phyloP scores from a whole-genome alignment of 2,888 invertebrate genomes.

The Caenorhabditis uteleia region DNA sequence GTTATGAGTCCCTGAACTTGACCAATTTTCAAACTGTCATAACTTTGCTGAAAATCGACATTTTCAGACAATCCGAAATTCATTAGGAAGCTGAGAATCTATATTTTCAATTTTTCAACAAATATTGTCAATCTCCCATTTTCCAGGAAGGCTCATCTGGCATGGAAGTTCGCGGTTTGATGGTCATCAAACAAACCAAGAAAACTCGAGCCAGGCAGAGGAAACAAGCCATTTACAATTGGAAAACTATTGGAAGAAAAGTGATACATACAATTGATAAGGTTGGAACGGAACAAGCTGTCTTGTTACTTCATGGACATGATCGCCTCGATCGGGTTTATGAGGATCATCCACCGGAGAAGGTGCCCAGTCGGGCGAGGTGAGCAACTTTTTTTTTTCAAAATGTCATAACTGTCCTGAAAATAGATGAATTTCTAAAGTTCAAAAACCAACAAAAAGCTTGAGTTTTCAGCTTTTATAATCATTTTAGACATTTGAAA shows the following conservation, averaged over 20 bases:
- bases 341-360: conserved; percentile 36
- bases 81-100: background rate
- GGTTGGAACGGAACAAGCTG: conserved; percentile 62
- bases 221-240: conserved; percentile 92
- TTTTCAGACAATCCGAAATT: too few relatives aligned
- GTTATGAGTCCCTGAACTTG: too few relatives aligned
- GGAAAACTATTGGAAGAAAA: conserved; percentile 81
- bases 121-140: background rate
- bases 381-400: too few relatives aligned
- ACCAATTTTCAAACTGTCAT: too few relatives aligned
- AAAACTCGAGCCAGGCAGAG: conserved; percentile 94
- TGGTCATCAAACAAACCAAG: conserved; percentile 96
- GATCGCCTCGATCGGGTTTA: conserved; percentile 50
- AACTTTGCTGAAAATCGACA: too few relatives aligned
- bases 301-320: conserved; percentile 63
- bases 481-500: too few relatives aligned
- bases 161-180: conserved; percentile 77
- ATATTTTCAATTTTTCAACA: background rate
- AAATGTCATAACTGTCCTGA: too few relatives aligned
- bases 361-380: conserved; percentile 22
- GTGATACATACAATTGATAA: conserved; percentile 67
- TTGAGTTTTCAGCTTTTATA: too few relatives aligned
- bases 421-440: too few relatives aligned
- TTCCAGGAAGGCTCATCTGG: conserved; percentile 39
- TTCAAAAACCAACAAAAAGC: too few relatives aligned